Percentiles rank a stretch among this genome's conserved stretches.
Evolutionary conservation across 2,113 vertebrate species (phyloP).

Genomic region (Leptosomus discolor): DNA sequence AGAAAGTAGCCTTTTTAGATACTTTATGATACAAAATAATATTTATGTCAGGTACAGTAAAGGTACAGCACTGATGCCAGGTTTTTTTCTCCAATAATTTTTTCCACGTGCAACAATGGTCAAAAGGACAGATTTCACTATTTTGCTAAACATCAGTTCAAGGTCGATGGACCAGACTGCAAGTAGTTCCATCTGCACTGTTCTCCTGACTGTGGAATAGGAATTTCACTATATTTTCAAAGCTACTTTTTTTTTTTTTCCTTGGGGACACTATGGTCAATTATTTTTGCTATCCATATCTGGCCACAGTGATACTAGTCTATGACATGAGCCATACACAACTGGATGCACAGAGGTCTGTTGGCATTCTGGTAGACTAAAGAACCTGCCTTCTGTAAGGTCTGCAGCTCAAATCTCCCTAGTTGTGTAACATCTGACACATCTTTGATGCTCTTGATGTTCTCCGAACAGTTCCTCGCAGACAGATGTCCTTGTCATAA

Average conservation of each 20-base stretch:
- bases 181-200: neutral
- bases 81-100: neutral
- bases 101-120: neutral
- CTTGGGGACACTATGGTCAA: neutral
- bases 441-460: neutral
- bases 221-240: neutral
- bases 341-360: neutral
- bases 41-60: neutral
- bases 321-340: neutral
- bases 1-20: neutral
- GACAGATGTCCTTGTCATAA: neutral
- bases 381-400: neutral
- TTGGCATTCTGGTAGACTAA: neutral
- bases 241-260: neutral
- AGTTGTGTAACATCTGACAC: neutral
- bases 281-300: neutral
- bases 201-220: neutral
- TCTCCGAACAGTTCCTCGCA: neutral
- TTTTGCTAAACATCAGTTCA: neutral
- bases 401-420: neutral
- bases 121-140: neutral
- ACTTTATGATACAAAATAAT: neutral
- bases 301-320: neutral
- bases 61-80: neutral
- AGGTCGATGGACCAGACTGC: fast-evolving